Conservation (phyloP, 2,888 invertebrate species). For the Himalopsyche japonica region DNA sequence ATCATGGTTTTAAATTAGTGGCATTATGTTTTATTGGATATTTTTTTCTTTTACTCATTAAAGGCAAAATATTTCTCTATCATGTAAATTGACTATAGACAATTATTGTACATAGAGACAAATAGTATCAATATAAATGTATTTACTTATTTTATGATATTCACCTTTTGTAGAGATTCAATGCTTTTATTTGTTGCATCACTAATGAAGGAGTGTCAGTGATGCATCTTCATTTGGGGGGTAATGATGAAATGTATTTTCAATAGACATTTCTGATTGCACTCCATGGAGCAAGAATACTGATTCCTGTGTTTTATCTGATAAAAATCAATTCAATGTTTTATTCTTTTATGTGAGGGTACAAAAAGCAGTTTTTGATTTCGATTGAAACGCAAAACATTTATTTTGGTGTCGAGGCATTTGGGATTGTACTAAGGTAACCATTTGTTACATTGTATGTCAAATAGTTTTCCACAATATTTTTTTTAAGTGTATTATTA, state of each 20-base stretch:
- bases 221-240: neutral
- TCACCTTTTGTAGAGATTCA: neutral
- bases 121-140: neutral
- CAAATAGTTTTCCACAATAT: conserved; percentile 23
- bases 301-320: too few species aligned
- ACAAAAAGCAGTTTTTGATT: neutral
- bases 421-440: conserved; percentile 27
- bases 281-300: too few species aligned
- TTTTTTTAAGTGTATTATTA: conserved; percentile 29
- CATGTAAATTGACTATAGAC: neutral
- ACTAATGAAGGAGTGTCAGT: neutral
- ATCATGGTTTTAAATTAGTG: too few species aligned
- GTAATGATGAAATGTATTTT: neutral
- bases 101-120: neutral
- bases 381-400: neutral
- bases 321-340: too few species aligned
- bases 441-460: conserved; percentile 3
- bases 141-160: neutral
- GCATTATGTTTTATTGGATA: neutral
- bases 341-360: neutral
- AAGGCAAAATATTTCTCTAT: neutral
- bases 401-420: conserved; percentile 10
- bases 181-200: neutral
- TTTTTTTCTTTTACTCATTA: neutral
- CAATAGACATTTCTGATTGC: neutral